A percentile compares a stretch with the other conserved stretches of the same genome.
Conservation (phyloP, 2,797 vertebrate genomes). For the Gymnodraco acuticeps region DNA sequence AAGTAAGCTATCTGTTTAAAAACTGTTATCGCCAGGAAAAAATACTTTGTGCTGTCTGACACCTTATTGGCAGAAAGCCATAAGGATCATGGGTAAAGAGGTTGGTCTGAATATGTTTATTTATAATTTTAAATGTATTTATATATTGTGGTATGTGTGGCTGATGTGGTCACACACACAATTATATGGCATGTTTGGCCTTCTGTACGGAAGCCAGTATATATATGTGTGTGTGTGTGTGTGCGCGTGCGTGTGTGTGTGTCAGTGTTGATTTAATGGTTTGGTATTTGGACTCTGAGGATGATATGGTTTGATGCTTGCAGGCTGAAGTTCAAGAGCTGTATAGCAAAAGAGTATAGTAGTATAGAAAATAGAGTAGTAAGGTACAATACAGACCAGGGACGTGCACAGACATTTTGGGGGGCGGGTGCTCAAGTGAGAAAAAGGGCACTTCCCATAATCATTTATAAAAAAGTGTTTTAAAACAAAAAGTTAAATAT, state of each 20-base stretch:
- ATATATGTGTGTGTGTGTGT: not conserved
- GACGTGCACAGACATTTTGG: too few species aligned
- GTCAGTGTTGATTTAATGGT: constrained; percentile 23
- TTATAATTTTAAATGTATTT: not conserved
- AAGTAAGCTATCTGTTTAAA: constrained; percentile 73
- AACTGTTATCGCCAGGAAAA: too few species aligned
- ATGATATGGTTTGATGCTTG: constrained; percentile 41
- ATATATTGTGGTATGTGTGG: constrained; percentile 2
- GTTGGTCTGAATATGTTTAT: constrained; percentile 16
- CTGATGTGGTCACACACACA: constrained; percentile 20
- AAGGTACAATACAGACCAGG: not conserved
- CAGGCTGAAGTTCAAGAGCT: constrained; percentile 21
- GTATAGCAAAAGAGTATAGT: constrained; percentile 8
- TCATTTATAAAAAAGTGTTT: too few species aligned
- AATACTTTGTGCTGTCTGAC: not conserved
- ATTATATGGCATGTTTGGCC: constrained; percentile 1
- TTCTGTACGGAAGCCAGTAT: not conserved
- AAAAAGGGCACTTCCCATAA: too few species aligned
- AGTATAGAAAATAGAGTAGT: too few species aligned
- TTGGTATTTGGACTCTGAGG: constrained; percentile 27
- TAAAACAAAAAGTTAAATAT: too few species aligned
- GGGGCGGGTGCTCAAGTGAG: too few species aligned
- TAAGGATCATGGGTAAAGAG: not conserved
- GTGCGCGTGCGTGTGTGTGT: not conserved
- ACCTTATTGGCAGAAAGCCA: not conserved